Evolutionary conservation across 2,113 vertebrate species (phyloP), one percentile per base, ranked within the genome.

Genomic region (Ctenodactylus gundi): DNA sequence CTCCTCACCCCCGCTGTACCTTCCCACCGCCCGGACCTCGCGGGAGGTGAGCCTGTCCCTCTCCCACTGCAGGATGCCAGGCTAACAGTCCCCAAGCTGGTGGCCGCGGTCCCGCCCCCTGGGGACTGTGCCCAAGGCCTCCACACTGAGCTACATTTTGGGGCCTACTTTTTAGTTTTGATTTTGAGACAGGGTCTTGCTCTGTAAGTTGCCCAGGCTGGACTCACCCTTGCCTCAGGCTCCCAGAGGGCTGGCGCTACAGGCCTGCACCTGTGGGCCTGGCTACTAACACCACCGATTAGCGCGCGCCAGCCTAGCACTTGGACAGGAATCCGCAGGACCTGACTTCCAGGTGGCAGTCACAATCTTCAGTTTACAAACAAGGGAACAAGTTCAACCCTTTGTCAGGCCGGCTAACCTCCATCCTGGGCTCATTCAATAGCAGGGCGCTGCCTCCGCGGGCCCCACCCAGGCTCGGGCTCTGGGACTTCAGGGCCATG

Each of bases 281-380:
- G 7, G 21, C 36, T 25, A 7, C 67, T 17, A 53, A 25, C 6
- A n/a, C 39, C 14, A 49, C 21, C 39, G 3, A 0, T 41, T 18
- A 39, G 31, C 8, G 31, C 46, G 20, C 1, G 7, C 0, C 0
- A 1, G 13, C 29, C 1, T 44, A 46, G 27, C 34, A 41, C 23
- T 3, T 3, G n/a, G 15, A 46, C 41, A 4, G 70, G 14, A 25
- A 78, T 53, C 21, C 49, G 60, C 8, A 36, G 23, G 12, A 18
- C 51, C 17, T 6, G 46, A 21, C n/a, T 78, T 46, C 10, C 36
- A 23, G 6, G 15, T 39, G 44, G 1, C 1, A 10, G 72, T 9
- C 6, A 39, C 2, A 6, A 41, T 36, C 57, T 51, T 65, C 29
- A 20, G 39, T 78, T 78, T 57, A 46, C 70, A 76, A 31, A 65